Percentiles rank a stretch among this genome's conserved stretches.
Evolutionary conservation across 1,140 invertebrate genomes (phyloP).

Genomic region (Parasteatoda tepidariorum): DNA sequence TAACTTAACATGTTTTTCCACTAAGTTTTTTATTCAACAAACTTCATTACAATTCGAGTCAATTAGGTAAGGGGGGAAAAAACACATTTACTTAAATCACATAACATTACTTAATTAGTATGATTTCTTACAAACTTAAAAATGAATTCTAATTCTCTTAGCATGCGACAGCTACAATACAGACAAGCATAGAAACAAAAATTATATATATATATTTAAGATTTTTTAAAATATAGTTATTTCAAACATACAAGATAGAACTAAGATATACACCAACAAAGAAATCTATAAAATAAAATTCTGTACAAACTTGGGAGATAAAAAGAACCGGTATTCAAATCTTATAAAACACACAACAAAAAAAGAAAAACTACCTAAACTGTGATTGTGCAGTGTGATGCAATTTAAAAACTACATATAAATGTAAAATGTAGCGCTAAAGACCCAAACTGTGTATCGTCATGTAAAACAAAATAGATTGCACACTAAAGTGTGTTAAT

Average conservation of each 20-base stretch:
- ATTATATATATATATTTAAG: conserved; percentile 34
- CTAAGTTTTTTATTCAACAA: too few species aligned
- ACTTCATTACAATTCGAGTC: too few species aligned
- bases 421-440: not conserved
- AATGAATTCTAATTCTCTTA: conserved; percentile 1
- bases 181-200: conserved; percentile 28
- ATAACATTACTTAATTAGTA: conserved; percentile 44
- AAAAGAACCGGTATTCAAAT: conserved; percentile 38
- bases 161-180: conserved; percentile 15
- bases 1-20: too few species aligned
- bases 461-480: too few species aligned
- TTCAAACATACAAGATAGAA: conserved; percentile 42
- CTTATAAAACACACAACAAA: not conserved
- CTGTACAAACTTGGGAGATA: conserved; percentile 24
- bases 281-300: conserved; percentile 44
- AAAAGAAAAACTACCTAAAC: not conserved
- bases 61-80: too few species aligned
- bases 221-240: conserved; percentile 32
- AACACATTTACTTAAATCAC: conserved; percentile 46
- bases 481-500: conserved; percentile 14
- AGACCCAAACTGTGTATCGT: too few species aligned
- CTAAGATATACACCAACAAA: conserved; percentile 48
- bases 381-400: conserved; percentile 9
- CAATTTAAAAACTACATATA: conserved; percentile 13
- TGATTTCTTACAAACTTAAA: conserved; percentile 10